Evolutionary conservation across 2,797 vertebrate genomes (phyloP).

Genomic region (Onychomys arenicola): DNA sequence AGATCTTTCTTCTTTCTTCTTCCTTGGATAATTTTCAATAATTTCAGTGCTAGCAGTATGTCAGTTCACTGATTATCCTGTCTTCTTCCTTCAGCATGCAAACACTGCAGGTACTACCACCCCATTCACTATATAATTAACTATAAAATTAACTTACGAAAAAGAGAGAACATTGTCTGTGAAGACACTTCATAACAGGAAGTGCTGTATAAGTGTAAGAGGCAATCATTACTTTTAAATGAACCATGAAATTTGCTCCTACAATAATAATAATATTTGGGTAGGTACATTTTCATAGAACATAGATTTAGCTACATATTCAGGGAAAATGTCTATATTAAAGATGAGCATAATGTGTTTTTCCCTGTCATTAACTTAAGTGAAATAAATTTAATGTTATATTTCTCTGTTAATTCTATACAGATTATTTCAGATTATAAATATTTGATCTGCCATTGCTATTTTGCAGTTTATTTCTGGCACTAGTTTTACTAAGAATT

Average conservation of each 20-base stretch:
- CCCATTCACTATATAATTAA: conserved; percentile 24
- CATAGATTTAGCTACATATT: conserved; percentile 43
- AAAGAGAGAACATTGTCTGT: not conserved
- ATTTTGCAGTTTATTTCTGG: conserved; percentile 21
- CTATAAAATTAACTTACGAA: conserved; percentile 10
- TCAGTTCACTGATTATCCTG: not conserved
- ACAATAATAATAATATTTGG: not conserved
- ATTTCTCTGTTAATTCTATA: conserved; percentile 52
- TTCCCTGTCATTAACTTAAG: conserved; percentile 19
- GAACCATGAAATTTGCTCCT: conserved; percentile 41
- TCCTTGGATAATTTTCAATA: conserved; percentile 1
- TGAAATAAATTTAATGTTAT: not conserved
- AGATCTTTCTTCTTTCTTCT: conserved; percentile 3
- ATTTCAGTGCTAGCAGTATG: conserved; percentile 9
- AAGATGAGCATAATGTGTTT: conserved; percentile 15
- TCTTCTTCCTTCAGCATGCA: not conserved
- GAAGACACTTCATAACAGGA: conserved; percentile 32
- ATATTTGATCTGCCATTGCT: conserved; percentile 10
- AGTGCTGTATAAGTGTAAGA: not conserved
- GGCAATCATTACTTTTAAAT: conserved; percentile 13
- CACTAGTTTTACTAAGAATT: conserved; percentile 51
- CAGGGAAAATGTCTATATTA: conserved; percentile 45
- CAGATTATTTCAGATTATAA: conserved; percentile 31
- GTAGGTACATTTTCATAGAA: conserved; percentile 25
- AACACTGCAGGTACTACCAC: not conserved